Conservation (phyloP, 2,113 vertebrate genomes). For the Clarias gariepinus region DNA sequence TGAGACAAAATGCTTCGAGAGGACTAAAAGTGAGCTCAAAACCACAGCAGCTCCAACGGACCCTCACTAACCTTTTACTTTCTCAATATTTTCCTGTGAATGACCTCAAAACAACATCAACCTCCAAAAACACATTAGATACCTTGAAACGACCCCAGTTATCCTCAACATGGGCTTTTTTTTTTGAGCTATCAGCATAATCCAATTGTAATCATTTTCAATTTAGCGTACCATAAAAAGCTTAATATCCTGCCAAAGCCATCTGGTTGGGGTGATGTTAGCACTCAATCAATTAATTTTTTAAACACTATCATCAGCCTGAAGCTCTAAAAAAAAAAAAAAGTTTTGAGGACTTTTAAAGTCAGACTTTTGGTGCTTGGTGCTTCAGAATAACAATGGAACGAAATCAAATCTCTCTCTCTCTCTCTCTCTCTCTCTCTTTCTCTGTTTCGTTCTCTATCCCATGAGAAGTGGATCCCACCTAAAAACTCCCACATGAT, state of each 20-base stretch:
- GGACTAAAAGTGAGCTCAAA: neutral
- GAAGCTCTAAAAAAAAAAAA: constrained; percentile 17
- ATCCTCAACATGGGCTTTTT: constrained; percentile 20
- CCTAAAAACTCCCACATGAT: constrained; percentile 52
- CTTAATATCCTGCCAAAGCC: constrained; percentile 42
- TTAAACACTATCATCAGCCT: constrained; percentile 29
- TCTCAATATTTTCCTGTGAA: neutral
- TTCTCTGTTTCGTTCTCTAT: constrained; percentile 41
- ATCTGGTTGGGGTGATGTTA: constrained; percentile 41
- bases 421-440: constrained; percentile 41
- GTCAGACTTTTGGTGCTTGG: neutral
- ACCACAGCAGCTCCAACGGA: neutral
- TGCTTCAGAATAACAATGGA: constrained; percentile 26
- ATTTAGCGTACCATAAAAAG: constrained; percentile 41
- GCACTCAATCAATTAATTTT: constrained; percentile 43
- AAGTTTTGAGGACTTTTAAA: constrained; percentile 17
- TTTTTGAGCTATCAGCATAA: constrained; percentile 5
- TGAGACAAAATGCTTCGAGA: neutral
- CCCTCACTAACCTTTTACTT: neutral
- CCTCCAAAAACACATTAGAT: neutral
- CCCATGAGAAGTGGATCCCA: constrained; percentile 51
- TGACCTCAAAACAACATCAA: constrained; percentile 17
- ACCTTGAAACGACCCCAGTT: neutral
- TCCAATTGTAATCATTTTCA: constrained; percentile 34
- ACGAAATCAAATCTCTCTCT: constrained; percentile 21